Evolutionary conservation across 2,797 vertebrate species (phyloP).

Genomic region (Cyprinella venusta): DNA sequence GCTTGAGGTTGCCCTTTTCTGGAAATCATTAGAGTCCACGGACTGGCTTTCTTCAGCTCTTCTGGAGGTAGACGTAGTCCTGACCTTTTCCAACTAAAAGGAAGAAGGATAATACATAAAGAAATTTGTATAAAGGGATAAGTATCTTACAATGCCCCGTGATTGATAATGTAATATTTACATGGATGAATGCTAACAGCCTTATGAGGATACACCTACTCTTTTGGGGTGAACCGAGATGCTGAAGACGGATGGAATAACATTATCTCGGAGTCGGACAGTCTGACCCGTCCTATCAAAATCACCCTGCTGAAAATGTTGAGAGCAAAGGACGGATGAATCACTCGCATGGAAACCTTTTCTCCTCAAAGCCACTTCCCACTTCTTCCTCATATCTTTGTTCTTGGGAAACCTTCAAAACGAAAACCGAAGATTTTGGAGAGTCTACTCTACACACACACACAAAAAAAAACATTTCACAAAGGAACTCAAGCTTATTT

Average conservation of each 20-base stretch:
- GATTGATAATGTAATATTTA: too few relatives aligned
- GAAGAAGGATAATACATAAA: background rate
- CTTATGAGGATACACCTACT: too few relatives aligned
- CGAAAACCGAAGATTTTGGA: background rate
- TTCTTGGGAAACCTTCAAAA: background rate
- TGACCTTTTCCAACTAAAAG: background rate
- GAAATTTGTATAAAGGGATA: background rate
- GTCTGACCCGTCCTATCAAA: too few relatives aligned
- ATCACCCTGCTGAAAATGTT: too few relatives aligned
- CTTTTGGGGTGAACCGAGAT: too few relatives aligned
- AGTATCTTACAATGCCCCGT: too few relatives aligned
- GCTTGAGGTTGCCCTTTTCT: background rate
- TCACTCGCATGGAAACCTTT: too few relatives aligned
- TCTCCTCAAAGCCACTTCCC: too few relatives aligned
- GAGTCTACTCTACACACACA: background rate
- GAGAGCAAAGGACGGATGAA: too few relatives aligned
- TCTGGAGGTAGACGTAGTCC: background rate
- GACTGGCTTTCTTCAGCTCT: background rate
- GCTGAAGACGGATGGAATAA: too few relatives aligned
- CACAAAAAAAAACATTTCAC: background rate
- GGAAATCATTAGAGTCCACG: background rate
- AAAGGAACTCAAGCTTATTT: background rate
- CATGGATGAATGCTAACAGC: too few relatives aligned
- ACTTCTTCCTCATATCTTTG: background rate
- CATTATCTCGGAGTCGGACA: too few relatives aligned